These are phyloP conservation scores for Dorcus hopei DNA, from an alignment of 2,888 invertebrate genomes.

Conservation along the genomic window DNA sequence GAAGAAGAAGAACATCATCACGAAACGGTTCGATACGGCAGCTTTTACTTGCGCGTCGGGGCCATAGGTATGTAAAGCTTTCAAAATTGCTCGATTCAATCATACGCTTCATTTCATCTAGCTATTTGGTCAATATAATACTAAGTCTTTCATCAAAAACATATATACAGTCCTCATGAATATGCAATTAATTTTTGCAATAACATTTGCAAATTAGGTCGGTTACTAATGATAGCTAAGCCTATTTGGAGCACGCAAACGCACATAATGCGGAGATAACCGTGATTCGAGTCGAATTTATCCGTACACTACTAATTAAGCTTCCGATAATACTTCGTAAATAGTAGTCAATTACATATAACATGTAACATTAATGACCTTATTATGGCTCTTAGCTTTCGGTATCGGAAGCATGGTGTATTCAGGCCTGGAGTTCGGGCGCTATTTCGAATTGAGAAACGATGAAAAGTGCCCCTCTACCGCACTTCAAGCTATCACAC, in stretches of 20 bases:
- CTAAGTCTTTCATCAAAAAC: background rate
- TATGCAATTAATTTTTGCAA: background rate
- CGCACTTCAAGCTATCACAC: slow-evolving; percentile 67
- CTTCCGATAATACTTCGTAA: slow-evolving; percentile 36
- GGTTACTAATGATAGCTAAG: background rate
- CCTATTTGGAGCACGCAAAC: too few relatives aligned
- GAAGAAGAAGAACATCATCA: background rate
- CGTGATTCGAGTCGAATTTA: too few relatives aligned
- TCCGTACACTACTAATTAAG: too few relatives aligned
- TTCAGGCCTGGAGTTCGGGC: slow-evolving; percentile 90
- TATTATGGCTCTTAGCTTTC: slow-evolving; percentile 66
- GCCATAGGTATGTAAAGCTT: slow-evolving; percentile 62
- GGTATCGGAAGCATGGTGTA: slow-evolving; percentile 98
- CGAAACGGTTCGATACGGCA: slow-evolving; percentile 59
- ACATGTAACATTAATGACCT: slow-evolving; percentile 49
- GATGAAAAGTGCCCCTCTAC: slow-evolving; percentile 70
- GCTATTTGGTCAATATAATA: too few relatives aligned
- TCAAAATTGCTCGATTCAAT: background rate
- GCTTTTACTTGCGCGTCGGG: slow-evolving; percentile 82
- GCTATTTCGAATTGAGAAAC: slow-evolving; percentile 87
- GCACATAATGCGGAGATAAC: too few relatives aligned
- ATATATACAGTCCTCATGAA: background rate
- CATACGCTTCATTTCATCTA: background rate
- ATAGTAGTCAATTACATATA: slow-evolving; percentile 29
- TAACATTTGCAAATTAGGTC: background rate